These are phyloP conservation scores for Strix occidentalis DNA, from an alignment of 2,797 vertebrate species.

Conservation along the genomic window DNA sequence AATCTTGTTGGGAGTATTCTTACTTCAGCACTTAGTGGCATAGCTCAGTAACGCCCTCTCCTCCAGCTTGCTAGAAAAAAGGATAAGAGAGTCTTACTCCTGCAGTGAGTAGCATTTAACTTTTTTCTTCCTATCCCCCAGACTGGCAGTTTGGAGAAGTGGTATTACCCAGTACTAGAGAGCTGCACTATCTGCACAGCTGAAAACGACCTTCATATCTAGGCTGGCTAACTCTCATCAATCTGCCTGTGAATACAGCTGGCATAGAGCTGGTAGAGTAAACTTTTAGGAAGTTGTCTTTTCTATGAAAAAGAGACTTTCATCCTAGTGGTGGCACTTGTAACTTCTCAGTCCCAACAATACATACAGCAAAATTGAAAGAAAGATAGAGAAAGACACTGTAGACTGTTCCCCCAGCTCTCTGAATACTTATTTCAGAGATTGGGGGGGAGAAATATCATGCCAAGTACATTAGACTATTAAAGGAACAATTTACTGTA, in stretches of 20 bases:
- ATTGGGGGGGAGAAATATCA: accelerated
- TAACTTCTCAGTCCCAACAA: not conserved
- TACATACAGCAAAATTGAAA: not conserved
- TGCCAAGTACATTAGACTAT: not conserved
- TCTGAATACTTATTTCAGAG: not conserved
- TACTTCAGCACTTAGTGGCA: not conserved
- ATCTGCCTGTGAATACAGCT: not conserved
- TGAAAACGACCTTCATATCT: not conserved
- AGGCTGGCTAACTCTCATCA: not conserved
- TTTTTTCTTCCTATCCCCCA: not conserved
- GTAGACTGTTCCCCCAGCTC: not conserved
- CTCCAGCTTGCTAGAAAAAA: not conserved
- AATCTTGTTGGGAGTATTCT: not conserved
- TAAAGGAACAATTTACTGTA: not conserved
- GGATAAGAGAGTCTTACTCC: not conserved
- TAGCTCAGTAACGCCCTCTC: not conserved
- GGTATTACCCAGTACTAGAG: not conserved
- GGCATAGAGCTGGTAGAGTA: not conserved
- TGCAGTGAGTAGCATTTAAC: not conserved
- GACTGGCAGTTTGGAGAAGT: not conserved
- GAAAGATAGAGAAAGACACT: not conserved
- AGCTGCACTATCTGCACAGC: too few relatives aligned
- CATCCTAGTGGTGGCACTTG: not conserved
- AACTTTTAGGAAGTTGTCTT: not conserved
- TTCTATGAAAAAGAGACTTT: not conserved